Conservation (phyloP, 2,113 vertebrate species). For the Trogon surrucura region DNA sequence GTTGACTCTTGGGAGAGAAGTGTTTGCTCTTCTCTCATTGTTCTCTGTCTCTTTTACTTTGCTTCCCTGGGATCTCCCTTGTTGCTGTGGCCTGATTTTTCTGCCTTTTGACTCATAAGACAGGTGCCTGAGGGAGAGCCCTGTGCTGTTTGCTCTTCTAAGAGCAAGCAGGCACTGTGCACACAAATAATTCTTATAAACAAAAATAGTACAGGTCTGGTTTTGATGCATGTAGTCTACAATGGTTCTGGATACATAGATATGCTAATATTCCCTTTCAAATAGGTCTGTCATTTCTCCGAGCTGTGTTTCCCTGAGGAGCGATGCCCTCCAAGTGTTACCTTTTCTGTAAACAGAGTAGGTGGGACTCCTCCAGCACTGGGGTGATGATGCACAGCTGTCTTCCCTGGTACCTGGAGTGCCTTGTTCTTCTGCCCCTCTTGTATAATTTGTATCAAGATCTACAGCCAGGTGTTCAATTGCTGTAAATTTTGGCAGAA, state of each 20-base stretch:
- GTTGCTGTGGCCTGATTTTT: neutral
- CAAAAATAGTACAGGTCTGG: neutral
- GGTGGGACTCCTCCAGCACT: accelerated
- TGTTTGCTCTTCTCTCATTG: neutral
- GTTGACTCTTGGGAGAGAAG: neutral
- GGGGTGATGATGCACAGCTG: neutral
- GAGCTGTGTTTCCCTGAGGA: neutral
- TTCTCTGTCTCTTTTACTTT: neutral
- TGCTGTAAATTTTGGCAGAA: neutral
- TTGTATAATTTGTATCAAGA: neutral
- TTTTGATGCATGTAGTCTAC: neutral
- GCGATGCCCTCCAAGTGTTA: neutral
- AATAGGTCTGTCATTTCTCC: neutral
- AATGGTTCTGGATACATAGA: neutral
- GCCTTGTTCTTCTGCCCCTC: neutral
- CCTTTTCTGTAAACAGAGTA: neutral
- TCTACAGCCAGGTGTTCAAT: neutral
- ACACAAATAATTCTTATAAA: neutral
- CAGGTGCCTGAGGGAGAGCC: neutral
- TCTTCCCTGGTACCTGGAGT: neutral
- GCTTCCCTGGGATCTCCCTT: neutral
- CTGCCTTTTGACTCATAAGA: neutral
- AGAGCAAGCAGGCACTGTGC: neutral
- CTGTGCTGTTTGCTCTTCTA: neutral
- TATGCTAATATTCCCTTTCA: neutral